These are phyloP conservation scores for Brachyistius frenatus DNA, from an alignment of 2,113 vertebrate genomes.

Conservation along the genomic window DNA sequence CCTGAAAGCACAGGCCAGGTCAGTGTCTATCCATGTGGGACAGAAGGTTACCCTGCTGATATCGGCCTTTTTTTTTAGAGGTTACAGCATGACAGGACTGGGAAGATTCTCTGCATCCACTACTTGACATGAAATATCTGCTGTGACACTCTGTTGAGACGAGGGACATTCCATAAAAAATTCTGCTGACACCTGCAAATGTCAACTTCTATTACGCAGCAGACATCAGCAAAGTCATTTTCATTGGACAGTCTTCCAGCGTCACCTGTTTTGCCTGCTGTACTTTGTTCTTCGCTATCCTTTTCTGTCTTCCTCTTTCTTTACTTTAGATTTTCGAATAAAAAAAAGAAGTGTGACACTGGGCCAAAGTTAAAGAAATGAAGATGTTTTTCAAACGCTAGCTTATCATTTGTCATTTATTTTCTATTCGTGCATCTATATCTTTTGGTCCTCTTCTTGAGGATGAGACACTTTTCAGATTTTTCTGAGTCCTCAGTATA, in stretches of 20 bases:
- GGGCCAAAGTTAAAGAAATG: not conserved
- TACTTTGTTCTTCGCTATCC: slow-evolving; percentile 8
- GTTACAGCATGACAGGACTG: slow-evolving; percentile 65
- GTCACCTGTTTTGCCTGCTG: slow-evolving; percentile 30
- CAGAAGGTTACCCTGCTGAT: slow-evolving; percentile 76
- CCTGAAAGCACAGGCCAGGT: slow-evolving; percentile 32
- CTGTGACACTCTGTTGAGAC: slow-evolving; percentile 71
- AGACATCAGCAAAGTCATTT: slow-evolving; percentile 68
- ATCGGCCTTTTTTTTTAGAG: slow-evolving; percentile 63
- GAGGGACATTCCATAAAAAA: slow-evolving; percentile 70
- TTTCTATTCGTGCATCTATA: not conserved
- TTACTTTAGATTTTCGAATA: not conserved
- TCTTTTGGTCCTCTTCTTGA: too few relatives aligned
- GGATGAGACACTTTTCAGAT: too few relatives aligned
- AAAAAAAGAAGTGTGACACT: not conserved
- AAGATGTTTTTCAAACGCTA: not conserved
- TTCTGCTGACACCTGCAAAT: slow-evolving; percentile 70
- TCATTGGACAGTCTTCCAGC: slow-evolving; percentile 20
- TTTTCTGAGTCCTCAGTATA: not conserved
- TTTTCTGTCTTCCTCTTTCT: not conserved
- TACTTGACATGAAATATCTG: slow-evolving; percentile 74
- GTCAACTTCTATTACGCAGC: slow-evolving; percentile 68
- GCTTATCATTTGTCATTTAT: not conserved
- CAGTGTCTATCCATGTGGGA: slow-evolving; percentile 29
- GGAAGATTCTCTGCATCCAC: slow-evolving; percentile 58